Evolutionary conservation across 2,113 vertebrate genomes (phyloP).

Genomic region (Misgurnus mizolepis): DNA sequence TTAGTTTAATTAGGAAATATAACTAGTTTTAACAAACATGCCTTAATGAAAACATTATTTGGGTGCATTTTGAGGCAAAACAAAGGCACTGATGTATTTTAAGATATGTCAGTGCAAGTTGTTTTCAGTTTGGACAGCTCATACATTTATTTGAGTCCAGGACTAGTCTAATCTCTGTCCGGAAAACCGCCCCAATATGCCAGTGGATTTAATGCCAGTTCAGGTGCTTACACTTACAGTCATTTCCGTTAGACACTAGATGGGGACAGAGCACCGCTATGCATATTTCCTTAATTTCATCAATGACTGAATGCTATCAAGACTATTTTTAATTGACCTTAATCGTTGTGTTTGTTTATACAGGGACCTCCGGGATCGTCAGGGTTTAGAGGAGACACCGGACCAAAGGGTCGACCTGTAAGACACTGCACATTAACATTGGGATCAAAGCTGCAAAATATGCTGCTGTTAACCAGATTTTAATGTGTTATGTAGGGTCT

Average conservation of each 20-base stretch:
- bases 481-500: constrained; percentile 75
- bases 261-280: constrained; percentile 66
- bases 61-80: too few species aligned
- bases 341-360: constrained; percentile 44
- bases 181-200: too few species aligned
- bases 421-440: constrained; percentile 50
- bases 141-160: too few species aligned
- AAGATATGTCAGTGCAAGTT: too few species aligned
- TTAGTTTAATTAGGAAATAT: too few species aligned
- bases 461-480: background rate
- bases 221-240: background rate
- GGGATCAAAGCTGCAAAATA: background rate
- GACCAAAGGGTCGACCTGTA: constrained; percentile 92
- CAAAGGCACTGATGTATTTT: too few species aligned
- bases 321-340: background rate
- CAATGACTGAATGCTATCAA: background rate
- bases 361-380: constrained; percentile 92
- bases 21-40: too few species aligned
- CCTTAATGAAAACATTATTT: too few species aligned
- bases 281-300: constrained; percentile 37
- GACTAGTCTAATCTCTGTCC: too few species aligned
- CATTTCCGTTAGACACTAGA: constrained; percentile 65
- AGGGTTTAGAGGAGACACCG: constrained; percentile 86
- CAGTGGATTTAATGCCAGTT: too few species aligned
- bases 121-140: too few species aligned